Base-by-base conservation (phyloP, 2,888 invertebrate genomes). In the Zhengitettix transpicula region DNA sequence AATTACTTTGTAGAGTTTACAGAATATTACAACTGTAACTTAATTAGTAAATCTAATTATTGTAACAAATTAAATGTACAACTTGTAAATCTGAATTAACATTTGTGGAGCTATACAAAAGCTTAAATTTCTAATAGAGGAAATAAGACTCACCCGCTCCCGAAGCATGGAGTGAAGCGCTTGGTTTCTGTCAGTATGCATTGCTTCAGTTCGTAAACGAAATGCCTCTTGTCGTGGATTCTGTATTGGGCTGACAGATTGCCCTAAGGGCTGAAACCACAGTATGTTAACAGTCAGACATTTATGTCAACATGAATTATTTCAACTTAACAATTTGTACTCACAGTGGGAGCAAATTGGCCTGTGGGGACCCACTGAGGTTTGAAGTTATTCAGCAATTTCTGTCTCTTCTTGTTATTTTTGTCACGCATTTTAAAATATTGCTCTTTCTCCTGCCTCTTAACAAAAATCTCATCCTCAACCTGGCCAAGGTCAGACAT, bases 391-490 rank as follows among this genome's bases (percentile, higher is more conserved):
- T 77, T 75, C 65, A 79, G 61, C 57, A 66, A 65, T 16, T 64
- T 66, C 71, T 66, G 69, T 69, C 66, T 71, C 69, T 68, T 78
- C 67, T 83, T 83, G 70, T 83, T 86, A 44, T 84, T 83, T 67
- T 84, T 88, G 64, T 89, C 85, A 14, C 89, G 76, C 14, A 84
- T 84, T 69, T 85, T 85, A 72, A 90, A 95, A 67, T 82, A 80
- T 62, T 89, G 71, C 71, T 97, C 96, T 67, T 84, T 87, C 69
- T 87, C 81, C 72, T 97, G 93, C 28, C 99, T 77, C 57, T 86
- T 85, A 71, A 89, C 89, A 74, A 99, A 99, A 70, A 99, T 99
- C 75, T 94, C 89, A 77, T 99, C 98, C 73, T 99, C 99, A 42
- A 85, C 86, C 71, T 86, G 83, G 0, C 98, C 99, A 56, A 99